Percentiles rank a stretch among this genome's conserved stretches.
Conservation (phyloP, 1,140 invertebrate genomes). For the Neuroterus valhalla region DNA sequence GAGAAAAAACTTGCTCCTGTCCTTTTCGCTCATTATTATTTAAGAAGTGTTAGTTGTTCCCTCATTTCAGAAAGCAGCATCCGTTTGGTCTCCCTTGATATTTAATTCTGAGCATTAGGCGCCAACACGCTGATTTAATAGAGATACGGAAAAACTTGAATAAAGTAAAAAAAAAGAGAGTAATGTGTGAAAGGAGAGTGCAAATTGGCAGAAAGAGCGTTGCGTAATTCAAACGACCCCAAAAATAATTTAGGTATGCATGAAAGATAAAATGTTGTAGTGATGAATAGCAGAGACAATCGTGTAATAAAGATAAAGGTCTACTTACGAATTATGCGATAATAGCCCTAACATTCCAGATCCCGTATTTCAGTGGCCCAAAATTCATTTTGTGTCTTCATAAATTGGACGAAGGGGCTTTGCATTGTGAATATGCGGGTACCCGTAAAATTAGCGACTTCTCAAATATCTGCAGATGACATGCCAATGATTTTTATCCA, state of each 20-base stretch:
- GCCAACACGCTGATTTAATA: too few species aligned
- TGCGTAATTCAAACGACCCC: too few species aligned
- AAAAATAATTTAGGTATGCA: too few species aligned
- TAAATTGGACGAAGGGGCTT: not conserved
- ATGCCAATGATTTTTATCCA: not conserved
- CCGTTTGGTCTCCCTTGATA: not conserved
- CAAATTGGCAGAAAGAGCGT: too few species aligned
- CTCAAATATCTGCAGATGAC: not conserved
- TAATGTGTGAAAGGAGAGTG: too few species aligned
- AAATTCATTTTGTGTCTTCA: not conserved
- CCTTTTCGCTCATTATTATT: conserved; percentile 23
- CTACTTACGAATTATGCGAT: too few species aligned
- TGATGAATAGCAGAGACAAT: too few species aligned
- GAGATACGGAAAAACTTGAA: too few species aligned
- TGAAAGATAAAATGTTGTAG: too few species aligned
- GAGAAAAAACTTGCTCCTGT: not conserved
- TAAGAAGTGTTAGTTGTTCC: not conserved
- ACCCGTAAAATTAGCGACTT: conserved; percentile 4
- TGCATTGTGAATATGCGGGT: not conserved
- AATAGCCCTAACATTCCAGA: not conserved
- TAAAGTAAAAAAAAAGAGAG: too few species aligned
- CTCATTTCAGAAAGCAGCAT: not conserved
- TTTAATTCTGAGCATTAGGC: not conserved
- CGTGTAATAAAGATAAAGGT: too few species aligned
- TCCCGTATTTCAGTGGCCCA: not conserved